These are phyloP conservation scores for Temnothorax unifasciatus DNA, from an alignment of 2,888 invertebrate species.

Conservation along the genomic window DNA sequence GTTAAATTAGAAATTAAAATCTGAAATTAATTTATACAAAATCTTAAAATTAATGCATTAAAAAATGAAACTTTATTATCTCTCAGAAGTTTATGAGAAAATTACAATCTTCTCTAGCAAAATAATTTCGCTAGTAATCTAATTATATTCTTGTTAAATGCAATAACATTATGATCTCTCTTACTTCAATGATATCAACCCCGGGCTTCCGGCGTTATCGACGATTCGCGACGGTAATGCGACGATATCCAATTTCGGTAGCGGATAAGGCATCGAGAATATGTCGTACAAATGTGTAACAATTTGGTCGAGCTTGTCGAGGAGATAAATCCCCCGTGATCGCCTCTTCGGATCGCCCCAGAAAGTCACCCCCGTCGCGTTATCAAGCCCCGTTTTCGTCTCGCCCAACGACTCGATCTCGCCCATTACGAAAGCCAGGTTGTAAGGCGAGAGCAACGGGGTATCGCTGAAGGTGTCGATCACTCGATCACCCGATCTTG, in stretches of 20 bases:
- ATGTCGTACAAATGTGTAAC: slow-evolving; percentile 69
- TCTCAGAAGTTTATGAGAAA: neutral
- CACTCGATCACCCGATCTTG: slow-evolving; percentile 68
- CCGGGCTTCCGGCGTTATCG: slow-evolving; percentile 73
- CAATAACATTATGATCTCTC: neutral
- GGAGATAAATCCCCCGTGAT: slow-evolving; percentile 72
- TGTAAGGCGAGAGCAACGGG: slow-evolving; percentile 87
- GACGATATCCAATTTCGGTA: slow-evolving; percentile 79
- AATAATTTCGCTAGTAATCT: neutral
- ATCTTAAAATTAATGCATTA: neutral
- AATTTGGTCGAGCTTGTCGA: slow-evolving; percentile 71
- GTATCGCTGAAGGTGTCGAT: slow-evolving; percentile 79
- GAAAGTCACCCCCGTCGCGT: slow-evolving; percentile 58
- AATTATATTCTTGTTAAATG: slow-evolving; percentile 9
- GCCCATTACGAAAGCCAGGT: slow-evolving; percentile 86
- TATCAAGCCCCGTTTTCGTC: slow-evolving; percentile 57
- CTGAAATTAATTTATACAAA: neutral
- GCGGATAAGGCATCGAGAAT: slow-evolving; percentile 74
- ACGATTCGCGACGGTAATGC: slow-evolving; percentile 72
- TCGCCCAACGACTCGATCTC: slow-evolving; percentile 54
- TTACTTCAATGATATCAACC: slow-evolving; percentile 79
- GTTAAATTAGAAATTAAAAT: slow-evolving; percentile 1
- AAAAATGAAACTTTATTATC: slow-evolving; percentile 9
- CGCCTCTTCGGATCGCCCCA: slow-evolving; percentile 67
- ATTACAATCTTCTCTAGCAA: neutral